Conservation (phyloP, 2,113 vertebrate species). For the Pseudorasbora parva region DNA sequence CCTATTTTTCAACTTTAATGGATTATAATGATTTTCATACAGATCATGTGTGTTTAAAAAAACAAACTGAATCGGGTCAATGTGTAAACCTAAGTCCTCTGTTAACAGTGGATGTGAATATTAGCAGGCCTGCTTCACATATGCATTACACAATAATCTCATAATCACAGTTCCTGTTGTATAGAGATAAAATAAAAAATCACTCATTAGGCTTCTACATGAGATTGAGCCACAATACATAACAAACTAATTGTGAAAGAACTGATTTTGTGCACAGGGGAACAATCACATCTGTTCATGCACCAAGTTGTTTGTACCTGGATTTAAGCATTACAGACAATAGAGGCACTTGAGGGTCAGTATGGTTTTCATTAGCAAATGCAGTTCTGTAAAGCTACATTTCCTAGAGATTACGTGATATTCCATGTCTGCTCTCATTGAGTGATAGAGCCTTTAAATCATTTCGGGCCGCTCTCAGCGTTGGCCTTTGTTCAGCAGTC, state of each 20-base stretch:
- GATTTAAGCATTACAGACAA: slow-evolving; percentile 17
- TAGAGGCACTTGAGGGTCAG: slow-evolving; percentile 30
- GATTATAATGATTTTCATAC: not conserved
- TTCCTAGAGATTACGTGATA: slow-evolving; percentile 49
- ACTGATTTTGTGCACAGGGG: not conserved
- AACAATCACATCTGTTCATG: not conserved
- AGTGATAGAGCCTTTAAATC: slow-evolving; percentile 42
- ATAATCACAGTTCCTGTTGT: slow-evolving; percentile 4
- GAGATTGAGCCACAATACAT: not conserved
- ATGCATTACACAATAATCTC: not conserved
- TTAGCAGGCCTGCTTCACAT: not conserved
- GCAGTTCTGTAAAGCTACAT: slow-evolving; percentile 24
- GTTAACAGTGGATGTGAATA: not conserved
- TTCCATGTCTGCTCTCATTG: slow-evolving; percentile 19
- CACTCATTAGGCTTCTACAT: not conserved
- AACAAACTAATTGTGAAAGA: not conserved
- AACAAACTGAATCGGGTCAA: not conserved
- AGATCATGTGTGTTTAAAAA: slow-evolving; percentile 3
- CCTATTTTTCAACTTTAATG: not conserved
- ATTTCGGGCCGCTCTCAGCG: slow-evolving; percentile 21
- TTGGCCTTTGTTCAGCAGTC: slow-evolving; percentile 40
- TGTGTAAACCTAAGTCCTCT: not conserved
- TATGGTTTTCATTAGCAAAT: slow-evolving; percentile 43
- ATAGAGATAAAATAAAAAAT: not conserved
- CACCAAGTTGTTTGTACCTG: not conserved